Conservation (phyloP, 1,140 invertebrate genomes). For the Anastatus disparis region DNA sequence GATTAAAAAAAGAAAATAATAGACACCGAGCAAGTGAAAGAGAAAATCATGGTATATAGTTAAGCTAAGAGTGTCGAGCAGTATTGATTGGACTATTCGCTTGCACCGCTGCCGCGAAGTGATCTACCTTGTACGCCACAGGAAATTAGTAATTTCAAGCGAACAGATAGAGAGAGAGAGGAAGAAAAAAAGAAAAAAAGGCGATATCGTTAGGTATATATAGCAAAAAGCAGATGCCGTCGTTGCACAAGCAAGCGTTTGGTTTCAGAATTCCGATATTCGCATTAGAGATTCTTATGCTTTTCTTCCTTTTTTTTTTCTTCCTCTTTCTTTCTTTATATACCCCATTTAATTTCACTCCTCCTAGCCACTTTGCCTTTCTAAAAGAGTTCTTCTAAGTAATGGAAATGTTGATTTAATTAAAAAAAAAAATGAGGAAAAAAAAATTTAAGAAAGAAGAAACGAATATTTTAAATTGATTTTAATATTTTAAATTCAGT, state of each 20-base stretch:
- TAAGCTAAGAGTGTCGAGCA: constrained; percentile 4
- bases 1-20: constrained; percentile 15
- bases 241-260: not conserved
- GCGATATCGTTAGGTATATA: constrained; percentile 29
- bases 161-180: no score
- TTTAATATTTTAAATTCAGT: constrained; percentile 26
- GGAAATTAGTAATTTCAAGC: constrained; percentile 55
- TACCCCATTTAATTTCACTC: constrained; percentile 18
- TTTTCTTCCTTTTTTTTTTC: not conserved
- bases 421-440: no score
- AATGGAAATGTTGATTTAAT: constrained; percentile 32
- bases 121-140: constrained; percentile 48
- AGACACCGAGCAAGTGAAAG: constrained; percentile 6
- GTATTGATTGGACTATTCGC: constrained; percentile 49
- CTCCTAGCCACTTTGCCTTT: not conserved
- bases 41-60: not conserved
- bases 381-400: not conserved
- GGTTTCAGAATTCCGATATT: constrained; percentile 36
- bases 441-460: no score
- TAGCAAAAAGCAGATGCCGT: constrained; percentile 30
- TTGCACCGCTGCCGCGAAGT: constrained; percentile 25
- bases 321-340: no score
- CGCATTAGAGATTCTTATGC: constrained; percentile 24
- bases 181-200: constrained; percentile 19
- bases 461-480: constrained; percentile 19